Conservation (phyloP, 2,113 vertebrate genomes). For the Spea multiplicata region DNA sequence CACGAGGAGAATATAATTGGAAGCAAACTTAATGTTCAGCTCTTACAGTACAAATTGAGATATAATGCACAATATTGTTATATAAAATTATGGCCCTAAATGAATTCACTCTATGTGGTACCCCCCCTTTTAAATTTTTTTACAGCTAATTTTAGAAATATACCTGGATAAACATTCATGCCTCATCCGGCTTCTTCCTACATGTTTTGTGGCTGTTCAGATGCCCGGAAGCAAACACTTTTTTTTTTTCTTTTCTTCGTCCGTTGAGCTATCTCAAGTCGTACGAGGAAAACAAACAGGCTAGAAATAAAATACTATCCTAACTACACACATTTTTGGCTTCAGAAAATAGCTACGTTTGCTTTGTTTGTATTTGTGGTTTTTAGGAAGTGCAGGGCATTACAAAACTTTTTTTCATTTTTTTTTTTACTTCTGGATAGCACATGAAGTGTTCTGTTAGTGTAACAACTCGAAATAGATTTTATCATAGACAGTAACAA, state of each 20-base stretch:
- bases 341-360: constrained; percentile 25
- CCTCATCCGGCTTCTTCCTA: constrained; percentile 28
- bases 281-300: constrained; percentile 21
- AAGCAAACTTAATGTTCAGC: no score
- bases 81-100: no score
- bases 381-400: background rate
- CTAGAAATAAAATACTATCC: constrained; percentile 26
- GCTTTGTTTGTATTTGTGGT: constrained; percentile 29
- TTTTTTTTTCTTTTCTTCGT: background rate
- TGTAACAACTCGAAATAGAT: no score
- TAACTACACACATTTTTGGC: constrained; percentile 25
- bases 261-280: constrained; percentile 10
- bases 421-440: no score
- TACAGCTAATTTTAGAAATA: constrained; percentile 25
- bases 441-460: no score
- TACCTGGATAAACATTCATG: constrained; percentile 33
- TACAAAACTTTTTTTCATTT: no score
- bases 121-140: no score
- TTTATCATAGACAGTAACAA: no score
- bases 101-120: no score
- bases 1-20: no score
- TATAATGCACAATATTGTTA: no score
- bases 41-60: no score
- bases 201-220: constrained; percentile 19
- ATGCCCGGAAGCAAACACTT: constrained; percentile 4